Evolutionary conservation across 2,888 invertebrate genomes (phyloP), one percentile per base, ranked within the genome.

Genomic region (Ganaspis brasiliensis): DNA sequence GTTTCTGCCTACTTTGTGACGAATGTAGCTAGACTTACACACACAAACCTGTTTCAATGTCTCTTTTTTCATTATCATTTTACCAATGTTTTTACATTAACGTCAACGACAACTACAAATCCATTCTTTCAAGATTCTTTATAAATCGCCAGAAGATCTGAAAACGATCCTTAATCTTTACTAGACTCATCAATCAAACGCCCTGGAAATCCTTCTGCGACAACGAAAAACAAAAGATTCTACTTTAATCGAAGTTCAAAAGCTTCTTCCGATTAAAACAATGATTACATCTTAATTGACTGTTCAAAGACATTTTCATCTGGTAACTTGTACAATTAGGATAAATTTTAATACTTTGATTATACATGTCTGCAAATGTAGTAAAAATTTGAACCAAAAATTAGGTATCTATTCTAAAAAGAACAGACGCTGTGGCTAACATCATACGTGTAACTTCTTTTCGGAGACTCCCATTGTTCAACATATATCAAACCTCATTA

Each of bases 151-250:
- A 40, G 40, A 37, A 35, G 63, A 63, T 63, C 63, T 40, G 21
- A 37, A 63, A 63, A 63, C 63, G 63, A 63, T 21, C 63, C 40
- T 63, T 63, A 63, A 63, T 63, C 63, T 63, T 21, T 63, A 2
- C 37, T 40, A 24, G 8, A 40, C 40, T 40, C 63, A 63, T 63
- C 63, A 37, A 63, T 63, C 63, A 63, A 63, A 35, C 63, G 21
- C 40, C 19, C 37, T 37, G 63, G 2, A 63, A 21, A 63, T 63
- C 37, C 40, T 37, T 63, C 63, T 63, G 10, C 40, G 40, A 37
- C 21, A 63, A 37, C 24, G 40, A 63, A 19, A 19, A 63, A 40
- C 40, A 21, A 21, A 40, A 21, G 21, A 49, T 49, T 49, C 12
- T 16, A n/a, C n/a, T 49, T n/a, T 49, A 49, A 49, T 49, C n/a